Percentiles rank a stretch among this genome's conserved stretches.
Conservation (phyloP, 1,140 invertebrate genomes). For the Carposina sasakii region DNA sequence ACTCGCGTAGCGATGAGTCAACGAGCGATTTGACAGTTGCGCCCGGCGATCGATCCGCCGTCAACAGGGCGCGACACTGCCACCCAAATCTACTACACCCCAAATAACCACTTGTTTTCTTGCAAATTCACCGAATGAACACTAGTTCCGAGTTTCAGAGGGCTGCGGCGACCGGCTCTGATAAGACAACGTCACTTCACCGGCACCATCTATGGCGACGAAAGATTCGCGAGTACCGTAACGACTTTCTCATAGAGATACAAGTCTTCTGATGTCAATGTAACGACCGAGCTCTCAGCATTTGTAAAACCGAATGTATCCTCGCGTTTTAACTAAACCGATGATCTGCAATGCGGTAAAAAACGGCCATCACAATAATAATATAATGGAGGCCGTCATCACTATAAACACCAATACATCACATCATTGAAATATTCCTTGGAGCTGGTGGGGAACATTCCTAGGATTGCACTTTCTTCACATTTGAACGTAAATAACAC, state of each 20-base stretch:
- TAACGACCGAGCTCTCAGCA: no score
- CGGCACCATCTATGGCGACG: conserved; percentile 66
- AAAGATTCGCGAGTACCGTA: conserved; percentile 44
- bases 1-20: conserved; percentile 56
- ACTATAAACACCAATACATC: conserved; percentile 70
- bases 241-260: no score
- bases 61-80: conserved; percentile 39
- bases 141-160: no score
- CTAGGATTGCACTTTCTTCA: conserved; percentile 48
- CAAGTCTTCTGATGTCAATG: no score
- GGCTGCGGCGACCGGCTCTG: conserved; percentile 28
- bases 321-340: conserved; percentile 24
- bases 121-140: no score
- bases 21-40: conserved; percentile 64
- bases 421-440: conserved; percentile 59
- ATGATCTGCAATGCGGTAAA: conserved; percentile 70
- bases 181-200: conserved; percentile 48
- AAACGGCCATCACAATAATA: conserved; percentile 71
- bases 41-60: conserved; percentile 60
- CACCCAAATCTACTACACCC: conserved; percentile 18
- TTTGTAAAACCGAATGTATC: conserved; percentile 1
- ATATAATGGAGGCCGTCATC: conserved; percentile 72
- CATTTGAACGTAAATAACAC: conserved; percentile 66
- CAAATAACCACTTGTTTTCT: conserved; percentile 35
- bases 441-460: conserved; percentile 30